phyloP scores from a whole-genome alignment of 2,797 vertebrate species.

The Neostethus bicornis region DNA sequence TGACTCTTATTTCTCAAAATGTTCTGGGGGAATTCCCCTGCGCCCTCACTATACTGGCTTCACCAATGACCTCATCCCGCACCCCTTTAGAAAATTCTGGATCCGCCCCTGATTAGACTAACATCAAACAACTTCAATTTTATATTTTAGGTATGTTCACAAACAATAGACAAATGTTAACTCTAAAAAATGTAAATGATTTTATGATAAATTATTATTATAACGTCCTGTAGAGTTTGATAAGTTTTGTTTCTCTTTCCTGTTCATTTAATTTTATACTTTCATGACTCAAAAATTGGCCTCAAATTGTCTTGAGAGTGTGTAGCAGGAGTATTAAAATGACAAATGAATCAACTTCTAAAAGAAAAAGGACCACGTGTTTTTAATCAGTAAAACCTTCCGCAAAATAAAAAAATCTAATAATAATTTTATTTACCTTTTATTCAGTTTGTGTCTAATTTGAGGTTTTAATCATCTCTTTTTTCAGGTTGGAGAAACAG shows the following conservation, averaged over 20 bases:
- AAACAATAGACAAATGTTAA: too few species aligned
- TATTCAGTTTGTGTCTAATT: background rate
- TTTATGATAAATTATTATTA: background rate
- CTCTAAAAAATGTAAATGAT: background rate
- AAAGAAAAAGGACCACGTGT: background rate
- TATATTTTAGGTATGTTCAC: too few species aligned
- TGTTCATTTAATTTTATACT: too few species aligned
- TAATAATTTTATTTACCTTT: background rate
- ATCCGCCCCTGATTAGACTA: too few species aligned
- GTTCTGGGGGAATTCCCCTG: too few species aligned
- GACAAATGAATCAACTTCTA: background rate
- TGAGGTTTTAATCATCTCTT: background rate
- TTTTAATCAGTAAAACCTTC: background rate
- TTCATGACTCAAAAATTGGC: background rate
- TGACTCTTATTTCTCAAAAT: too few species aligned
- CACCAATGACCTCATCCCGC: too few species aligned
- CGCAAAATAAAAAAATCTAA: background rate
- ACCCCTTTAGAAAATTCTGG: too few species aligned
- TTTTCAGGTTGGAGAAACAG: background rate
- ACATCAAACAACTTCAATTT: too few species aligned
- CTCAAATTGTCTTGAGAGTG: background rate
- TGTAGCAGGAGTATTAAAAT: background rate
- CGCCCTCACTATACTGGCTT: too few species aligned
- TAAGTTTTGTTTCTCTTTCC: too few species aligned
- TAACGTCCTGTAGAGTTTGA: too few species aligned